These are phyloP conservation scores for Protophormia terraenovae DNA, from an alignment of 2,888 invertebrate species.

Conservation along the genomic window DNA sequence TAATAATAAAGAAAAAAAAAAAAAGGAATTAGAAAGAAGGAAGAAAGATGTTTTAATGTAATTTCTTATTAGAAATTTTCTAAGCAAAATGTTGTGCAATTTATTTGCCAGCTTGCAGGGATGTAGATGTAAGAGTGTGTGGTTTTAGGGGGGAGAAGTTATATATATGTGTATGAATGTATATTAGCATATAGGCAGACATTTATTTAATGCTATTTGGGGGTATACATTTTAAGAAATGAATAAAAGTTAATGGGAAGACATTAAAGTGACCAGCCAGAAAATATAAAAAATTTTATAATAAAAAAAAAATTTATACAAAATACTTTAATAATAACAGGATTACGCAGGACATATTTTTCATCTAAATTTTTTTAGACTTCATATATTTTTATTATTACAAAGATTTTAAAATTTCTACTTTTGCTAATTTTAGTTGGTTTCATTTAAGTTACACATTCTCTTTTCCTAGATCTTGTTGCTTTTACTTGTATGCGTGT, in stretches of 20 bases:
- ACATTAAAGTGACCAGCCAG: neutral
- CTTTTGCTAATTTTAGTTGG: neutral
- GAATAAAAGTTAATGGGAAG: neutral
- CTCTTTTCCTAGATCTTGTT: neutral
- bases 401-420: too few species aligned
- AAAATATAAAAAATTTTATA: neutral
- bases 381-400: too few species aligned
- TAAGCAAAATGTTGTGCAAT: conserved; percentile 24
- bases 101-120: neutral
- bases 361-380: too few species aligned
- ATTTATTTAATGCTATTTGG: too few species aligned
- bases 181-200: neutral
- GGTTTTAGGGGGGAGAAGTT: neutral
- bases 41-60: conserved; percentile 9
- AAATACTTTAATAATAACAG: too few species aligned
- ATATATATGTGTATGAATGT: neutral
- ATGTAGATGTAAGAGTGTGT: too few species aligned
- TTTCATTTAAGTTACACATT: neutral
- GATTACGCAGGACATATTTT: too few species aligned
- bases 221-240: too few species aligned
- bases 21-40: too few species aligned
- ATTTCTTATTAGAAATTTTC: conserved; percentile 29
- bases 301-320: neutral
- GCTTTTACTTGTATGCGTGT: neutral
- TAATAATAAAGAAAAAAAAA: neutral